These are phyloP conservation scores for Antheraea pernyi DNA, from an alignment of 1,140 invertebrate genomes.

Conservation along the genomic window DNA sequence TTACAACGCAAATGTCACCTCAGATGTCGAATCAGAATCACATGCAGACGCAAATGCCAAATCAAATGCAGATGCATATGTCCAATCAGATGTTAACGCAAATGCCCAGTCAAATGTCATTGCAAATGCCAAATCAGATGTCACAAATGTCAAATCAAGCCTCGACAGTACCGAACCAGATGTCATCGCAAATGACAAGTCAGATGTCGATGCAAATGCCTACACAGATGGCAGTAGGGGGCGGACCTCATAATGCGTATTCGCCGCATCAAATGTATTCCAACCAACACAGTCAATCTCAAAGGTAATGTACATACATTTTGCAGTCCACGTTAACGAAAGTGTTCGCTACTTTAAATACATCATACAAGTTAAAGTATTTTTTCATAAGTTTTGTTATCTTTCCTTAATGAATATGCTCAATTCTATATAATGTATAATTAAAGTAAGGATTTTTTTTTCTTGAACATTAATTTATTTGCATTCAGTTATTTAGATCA, in stretches of 20 bases:
- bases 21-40: background rate
- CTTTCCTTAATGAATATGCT: too few species aligned
- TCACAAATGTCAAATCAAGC: background rate
- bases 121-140: background rate
- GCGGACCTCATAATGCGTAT: background rate
- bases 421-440: too few species aligned
- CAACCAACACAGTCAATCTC: slow-evolving; percentile 43
- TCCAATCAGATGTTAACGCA: background rate
- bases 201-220: slow-evolving; percentile 30
- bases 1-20: background rate
- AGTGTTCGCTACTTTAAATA: background rate
- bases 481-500: too few species aligned
- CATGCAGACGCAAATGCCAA: background rate
- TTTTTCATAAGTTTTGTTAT: too few species aligned
- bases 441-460: too few species aligned
- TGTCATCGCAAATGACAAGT: background rate
- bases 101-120: background rate
- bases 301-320: slow-evolving; percentile 44
- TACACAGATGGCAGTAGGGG: slow-evolving; percentile 17
- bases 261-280: slow-evolving; percentile 28
- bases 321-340: background rate
- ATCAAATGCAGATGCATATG: background rate
- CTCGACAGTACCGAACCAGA: background rate
- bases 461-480: too few species aligned
- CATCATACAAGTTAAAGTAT: too few species aligned